Percentiles rank a stretch among this genome's conserved stretches.
These are phyloP conservation scores for Bostrychus sinensis DNA, from an alignment of 2,113 vertebrate species.

Conservation along the genomic window DNA sequence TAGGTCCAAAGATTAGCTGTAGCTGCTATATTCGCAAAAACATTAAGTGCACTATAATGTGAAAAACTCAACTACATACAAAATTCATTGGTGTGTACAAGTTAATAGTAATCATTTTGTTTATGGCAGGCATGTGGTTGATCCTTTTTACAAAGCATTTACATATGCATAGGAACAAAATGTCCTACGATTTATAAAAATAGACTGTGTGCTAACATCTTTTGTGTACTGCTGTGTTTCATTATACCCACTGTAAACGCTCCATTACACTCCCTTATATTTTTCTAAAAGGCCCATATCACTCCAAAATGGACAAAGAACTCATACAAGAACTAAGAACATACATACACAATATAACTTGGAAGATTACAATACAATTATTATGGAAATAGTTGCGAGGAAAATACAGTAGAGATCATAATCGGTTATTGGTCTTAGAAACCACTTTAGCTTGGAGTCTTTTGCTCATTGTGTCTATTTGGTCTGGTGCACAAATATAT, in stretches of 20 bases:
- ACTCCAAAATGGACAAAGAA: conserved; percentile 21
- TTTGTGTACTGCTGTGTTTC: conserved; percentile 1
- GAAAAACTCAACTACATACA: conserved; percentile 11
- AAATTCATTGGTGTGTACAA: conserved; percentile 5
- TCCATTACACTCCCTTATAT: not conserved
- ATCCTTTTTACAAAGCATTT: conserved; percentile 22
- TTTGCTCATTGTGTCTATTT: not conserved
- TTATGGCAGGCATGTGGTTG: conserved; percentile 1
- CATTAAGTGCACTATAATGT: conserved; percentile 15
- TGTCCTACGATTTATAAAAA: conserved; percentile 36
- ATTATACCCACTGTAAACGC: conserved; percentile 1
- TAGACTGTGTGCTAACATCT: conserved; percentile 16
- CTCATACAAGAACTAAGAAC: conserved; percentile 23
- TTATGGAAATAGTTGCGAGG: conserved; percentile 46
- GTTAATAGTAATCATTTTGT: conserved; percentile 1
- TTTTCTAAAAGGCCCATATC: conserved; percentile 16
- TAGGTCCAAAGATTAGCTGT: conserved; percentile 8
- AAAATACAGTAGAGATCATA: conserved; percentile 9
- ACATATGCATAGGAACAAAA: conserved; percentile 8
- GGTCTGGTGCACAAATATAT: not conserved
- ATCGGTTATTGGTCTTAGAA: conserved; percentile 3
- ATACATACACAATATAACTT: conserved; percentile 24
- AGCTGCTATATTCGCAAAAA: conserved; percentile 6
- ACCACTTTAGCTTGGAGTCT: not conserved
- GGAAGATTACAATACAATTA: conserved; percentile 26